Conservation (phyloP, 2,888 invertebrate species). For the Ophraella communa region DNA sequence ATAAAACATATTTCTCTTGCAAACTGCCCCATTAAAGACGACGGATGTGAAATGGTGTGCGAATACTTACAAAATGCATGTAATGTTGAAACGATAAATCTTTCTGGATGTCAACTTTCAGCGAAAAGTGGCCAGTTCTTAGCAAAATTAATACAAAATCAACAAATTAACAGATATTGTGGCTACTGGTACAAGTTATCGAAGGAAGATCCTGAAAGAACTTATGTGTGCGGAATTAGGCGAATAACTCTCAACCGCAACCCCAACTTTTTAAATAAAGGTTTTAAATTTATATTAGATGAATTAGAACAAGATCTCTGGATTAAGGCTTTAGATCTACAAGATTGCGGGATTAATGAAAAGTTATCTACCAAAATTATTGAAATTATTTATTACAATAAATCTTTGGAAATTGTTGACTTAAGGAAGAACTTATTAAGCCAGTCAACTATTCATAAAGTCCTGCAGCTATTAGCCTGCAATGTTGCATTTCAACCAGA, state of each 20-base stretch:
- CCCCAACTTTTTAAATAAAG: slow-evolving; percentile 70
- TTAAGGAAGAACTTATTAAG: slow-evolving; percentile 66
- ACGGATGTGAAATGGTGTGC: slow-evolving; percentile 75
- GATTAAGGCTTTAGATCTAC: slow-evolving; percentile 81
- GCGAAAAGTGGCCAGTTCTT: slow-evolving; percentile 69
- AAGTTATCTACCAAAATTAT: slow-evolving; percentile 64
- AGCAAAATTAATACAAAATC: slow-evolving; percentile 69
- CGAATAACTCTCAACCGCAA: slow-evolving; percentile 75
- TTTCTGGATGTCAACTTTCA: slow-evolving; percentile 73
- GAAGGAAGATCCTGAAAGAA: slow-evolving; percentile 77
- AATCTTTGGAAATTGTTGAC: slow-evolving; percentile 71
- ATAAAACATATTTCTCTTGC: slow-evolving; percentile 73
- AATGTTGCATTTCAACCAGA: slow-evolving; percentile 48
- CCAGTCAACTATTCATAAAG: slow-evolving; percentile 48
- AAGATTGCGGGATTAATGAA: slow-evolving; percentile 76
- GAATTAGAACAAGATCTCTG: slow-evolving; percentile 79
- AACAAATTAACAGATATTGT: slow-evolving; percentile 69
- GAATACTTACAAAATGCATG: slow-evolving; percentile 70
- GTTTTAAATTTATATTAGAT: slow-evolving; percentile 67
- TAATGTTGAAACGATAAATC: slow-evolving; percentile 72
- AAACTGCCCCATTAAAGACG: slow-evolving; percentile 73
- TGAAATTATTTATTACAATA: slow-evolving; percentile 69
- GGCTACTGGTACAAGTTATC: slow-evolving; percentile 84
- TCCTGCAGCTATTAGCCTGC: slow-evolving; percentile 52
- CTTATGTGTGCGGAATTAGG: slow-evolving; percentile 75